These are phyloP conservation scores for Entomobrya multifasciata DNA, from an alignment of 2,888 invertebrate species.

Conservation along the genomic window DNA sequence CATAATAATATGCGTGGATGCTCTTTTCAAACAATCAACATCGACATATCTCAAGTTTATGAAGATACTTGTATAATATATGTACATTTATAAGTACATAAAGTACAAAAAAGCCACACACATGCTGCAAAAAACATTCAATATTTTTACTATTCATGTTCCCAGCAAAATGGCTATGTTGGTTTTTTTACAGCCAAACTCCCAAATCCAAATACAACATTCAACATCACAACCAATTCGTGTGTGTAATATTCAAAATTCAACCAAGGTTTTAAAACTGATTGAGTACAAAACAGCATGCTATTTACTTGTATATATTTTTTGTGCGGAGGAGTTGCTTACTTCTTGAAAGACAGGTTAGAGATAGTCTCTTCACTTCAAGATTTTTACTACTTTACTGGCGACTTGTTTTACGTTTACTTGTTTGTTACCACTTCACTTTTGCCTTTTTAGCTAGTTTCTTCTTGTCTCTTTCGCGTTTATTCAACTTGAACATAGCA, in stretches of 20 bases:
- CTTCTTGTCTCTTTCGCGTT: constrained; percentile 14
- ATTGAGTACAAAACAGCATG: too few relatives aligned
- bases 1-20: background rate
- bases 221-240: constrained; percentile 17
- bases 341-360: constrained; percentile 48
- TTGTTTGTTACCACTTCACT: background rate
- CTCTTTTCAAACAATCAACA: background rate
- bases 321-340: constrained; percentile 65
- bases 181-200: background rate
- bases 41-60: constrained; percentile 18
- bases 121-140: background rate
- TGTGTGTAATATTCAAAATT: too few relatives aligned
- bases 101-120: constrained; percentile 42
- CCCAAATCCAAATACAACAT: background rate
- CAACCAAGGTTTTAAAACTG: too few relatives aligned
- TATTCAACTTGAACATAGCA: constrained; percentile 56
- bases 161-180: too few relatives aligned
- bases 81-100: constrained; percentile 6
- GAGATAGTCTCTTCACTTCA: background rate
- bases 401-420: background rate
- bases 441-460: constrained; percentile 45
- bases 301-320: too few relatives aligned
- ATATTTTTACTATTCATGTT: background rate
- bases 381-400: background rate
- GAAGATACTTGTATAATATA: background rate